Percentiles rank a stretch among this genome's conserved stretches.
Conservation (phyloP, 2,888 invertebrate species). For the Arrhopalites spinosus region DNA sequence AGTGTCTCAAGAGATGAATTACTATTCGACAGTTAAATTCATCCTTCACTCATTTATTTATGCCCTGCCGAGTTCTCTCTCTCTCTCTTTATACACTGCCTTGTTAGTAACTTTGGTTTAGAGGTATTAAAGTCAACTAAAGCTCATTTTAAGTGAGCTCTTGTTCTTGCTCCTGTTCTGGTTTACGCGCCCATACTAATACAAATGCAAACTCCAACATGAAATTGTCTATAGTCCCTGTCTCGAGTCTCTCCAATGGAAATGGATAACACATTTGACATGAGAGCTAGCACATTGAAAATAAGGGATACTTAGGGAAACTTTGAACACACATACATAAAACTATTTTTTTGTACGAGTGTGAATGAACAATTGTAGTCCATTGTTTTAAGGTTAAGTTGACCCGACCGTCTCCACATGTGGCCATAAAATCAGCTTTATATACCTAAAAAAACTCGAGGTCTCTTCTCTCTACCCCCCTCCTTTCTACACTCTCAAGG, state of each 20-base stretch:
- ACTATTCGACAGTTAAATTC: slow-evolving; percentile 7
- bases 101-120: slow-evolving; percentile 2
- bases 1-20: slow-evolving; percentile 16
- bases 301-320: no score
- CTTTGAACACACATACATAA: background rate
- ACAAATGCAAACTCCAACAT: background rate
- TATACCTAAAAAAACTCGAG: background rate
- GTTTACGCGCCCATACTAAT: no score
- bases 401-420: slow-evolving; percentile 23
- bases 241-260: no score
- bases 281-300: no score
- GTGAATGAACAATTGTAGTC: slow-evolving; percentile 9
- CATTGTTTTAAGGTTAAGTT: slow-evolving; percentile 22
- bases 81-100: background rate
- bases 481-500: background rate
- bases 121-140: slow-evolving; percentile 4
- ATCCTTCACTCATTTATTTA: background rate
- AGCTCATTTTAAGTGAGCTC: slow-evolving; percentile 4
- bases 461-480: background rate
- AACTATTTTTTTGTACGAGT: background rate
- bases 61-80: background rate
- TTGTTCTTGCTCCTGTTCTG: no score
- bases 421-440: slow-evolving; percentile 21
- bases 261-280: no score
- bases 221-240: background rate